Conservation (phyloP, 2,113 vertebrate genomes). For the Carassius gibelio region DNA sequence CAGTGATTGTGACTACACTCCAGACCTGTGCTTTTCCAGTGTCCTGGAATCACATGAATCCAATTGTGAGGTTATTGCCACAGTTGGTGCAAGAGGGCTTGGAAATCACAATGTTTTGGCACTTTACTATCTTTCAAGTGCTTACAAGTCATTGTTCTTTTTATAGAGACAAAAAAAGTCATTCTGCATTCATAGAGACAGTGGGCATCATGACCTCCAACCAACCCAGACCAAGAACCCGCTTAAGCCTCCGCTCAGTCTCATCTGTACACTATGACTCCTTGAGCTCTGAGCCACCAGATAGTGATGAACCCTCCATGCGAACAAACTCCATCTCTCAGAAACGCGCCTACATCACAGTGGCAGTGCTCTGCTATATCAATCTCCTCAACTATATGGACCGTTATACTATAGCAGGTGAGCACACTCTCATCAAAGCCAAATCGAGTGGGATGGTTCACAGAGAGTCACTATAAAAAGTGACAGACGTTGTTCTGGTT, state of each 20-base stretch:
- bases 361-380: constrained; percentile 82
- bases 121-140: background rate
- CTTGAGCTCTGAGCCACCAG: constrained; percentile 49
- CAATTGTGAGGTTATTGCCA: background rate
- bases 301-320: background rate
- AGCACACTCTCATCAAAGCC: constrained; percentile 48
- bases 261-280: constrained; percentile 63
- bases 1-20: background rate
- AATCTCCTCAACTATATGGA: constrained; percentile 95
- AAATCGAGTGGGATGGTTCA: background rate
- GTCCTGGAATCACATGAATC: background rate
- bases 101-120: background rate
- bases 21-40: background rate
- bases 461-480: background rate
- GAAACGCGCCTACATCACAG: constrained; percentile 64
- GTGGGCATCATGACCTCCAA: constrained; percentile 29
- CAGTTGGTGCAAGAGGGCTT: background rate
- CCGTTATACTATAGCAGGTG: constrained; percentile 88
- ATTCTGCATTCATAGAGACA: constrained; percentile 60
- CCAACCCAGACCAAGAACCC: constrained; percentile 11
- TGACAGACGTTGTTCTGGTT: background rate
- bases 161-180: constrained; percentile 37
- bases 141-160: too few relatives aligned
- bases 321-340: constrained; percentile 27
- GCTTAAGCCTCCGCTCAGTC: constrained; percentile 45